Percentiles rank a stretch among this genome's conserved stretches.
Evolutionary conservation across 2,888 invertebrate species (phyloP).

Genomic region (Drosophila mimetica): DNA sequence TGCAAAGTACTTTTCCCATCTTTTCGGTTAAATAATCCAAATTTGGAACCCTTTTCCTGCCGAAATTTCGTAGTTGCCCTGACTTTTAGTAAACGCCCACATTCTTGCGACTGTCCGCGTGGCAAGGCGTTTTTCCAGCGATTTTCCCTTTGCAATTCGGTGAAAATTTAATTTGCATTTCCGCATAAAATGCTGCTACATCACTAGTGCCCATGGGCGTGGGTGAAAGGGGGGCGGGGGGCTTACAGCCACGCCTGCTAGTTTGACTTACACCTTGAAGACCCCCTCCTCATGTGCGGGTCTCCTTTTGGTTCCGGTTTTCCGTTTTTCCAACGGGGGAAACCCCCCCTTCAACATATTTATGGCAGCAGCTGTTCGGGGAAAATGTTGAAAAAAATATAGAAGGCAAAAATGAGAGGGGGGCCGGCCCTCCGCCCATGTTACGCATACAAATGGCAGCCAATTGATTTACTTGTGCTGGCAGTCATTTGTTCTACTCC

Average conservation of each 20-base stretch:
- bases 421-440: constrained; percentile 27
- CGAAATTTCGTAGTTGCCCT: neutral
- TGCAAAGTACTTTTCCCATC: too few species aligned
- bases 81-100: constrained; percentile 10
- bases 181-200: constrained; percentile 68
- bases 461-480: constrained; percentile 70
- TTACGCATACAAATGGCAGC: constrained; percentile 71
- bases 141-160: constrained; percentile 47
- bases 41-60: neutral
- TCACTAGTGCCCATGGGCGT: constrained; percentile 27
- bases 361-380: constrained; percentile 65
- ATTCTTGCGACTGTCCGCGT: constrained; percentile 52
- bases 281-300: constrained; percentile 14
- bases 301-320: constrained; percentile 8
- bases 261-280: constrained; percentile 53
- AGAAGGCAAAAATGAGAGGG: constrained; percentile 9
- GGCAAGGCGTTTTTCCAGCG: constrained; percentile 25
- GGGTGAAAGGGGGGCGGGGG: constrained; percentile 2
- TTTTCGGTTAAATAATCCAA: neutral
- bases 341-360: constrained; percentile 49
- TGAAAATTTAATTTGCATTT: constrained; percentile 76
- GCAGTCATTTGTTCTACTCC: constrained; percentile 29
- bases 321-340: constrained; percentile 9
- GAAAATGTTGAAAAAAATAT: constrained; percentile 13
- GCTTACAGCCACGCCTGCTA: constrained; percentile 32